A percentile compares a stretch with the other conserved stretches of the same genome.
Conservation (phyloP, 1,140 invertebrate species). For the Drosophila parabipectinata region DNA sequence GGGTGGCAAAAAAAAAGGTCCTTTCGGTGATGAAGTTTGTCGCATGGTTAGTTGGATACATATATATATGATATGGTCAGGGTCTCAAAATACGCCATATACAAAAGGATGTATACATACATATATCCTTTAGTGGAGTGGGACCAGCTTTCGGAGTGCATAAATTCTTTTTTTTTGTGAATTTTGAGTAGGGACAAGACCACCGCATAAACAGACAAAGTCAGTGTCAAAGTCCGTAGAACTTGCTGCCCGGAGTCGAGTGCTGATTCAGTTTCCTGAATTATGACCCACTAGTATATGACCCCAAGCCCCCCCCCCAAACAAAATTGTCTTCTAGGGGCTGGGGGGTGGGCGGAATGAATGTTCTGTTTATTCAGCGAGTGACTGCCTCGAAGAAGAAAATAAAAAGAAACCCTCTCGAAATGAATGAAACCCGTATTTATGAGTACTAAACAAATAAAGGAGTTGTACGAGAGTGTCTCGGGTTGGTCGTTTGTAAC, state of each 20-base stretch:
- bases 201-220: conserved; percentile 34
- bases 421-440: conserved; percentile 43
- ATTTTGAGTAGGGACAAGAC: conserved; percentile 40
- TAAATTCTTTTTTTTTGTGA: conserved; percentile 37
- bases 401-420: background rate
- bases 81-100: conserved; percentile 41
- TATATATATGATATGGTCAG: conserved; percentile 13
- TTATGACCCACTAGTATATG: conserved; percentile 32
- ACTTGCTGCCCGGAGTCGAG: conserved; percentile 17
- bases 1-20: conserved; percentile 31
- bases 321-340: conserved; percentile 12
- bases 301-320: background rate
- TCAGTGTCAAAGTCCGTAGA: conserved; percentile 5
- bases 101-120: conserved; percentile 7
- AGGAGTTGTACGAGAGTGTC: conserved; percentile 33
- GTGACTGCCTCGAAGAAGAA: background rate
- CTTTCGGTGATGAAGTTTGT: conserved; percentile 69
- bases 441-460: conserved; percentile 51
- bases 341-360: background rate
- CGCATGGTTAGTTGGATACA: conserved; percentile 42
- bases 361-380: conserved; percentile 43
- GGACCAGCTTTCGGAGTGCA: conserved; percentile 28
- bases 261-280: conserved; percentile 48
- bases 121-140: too few species aligned
- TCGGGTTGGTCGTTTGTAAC: conserved; percentile 19